Conservation (phyloP, 2,888 invertebrate species). For the Acanthopleura granulata region DNA sequence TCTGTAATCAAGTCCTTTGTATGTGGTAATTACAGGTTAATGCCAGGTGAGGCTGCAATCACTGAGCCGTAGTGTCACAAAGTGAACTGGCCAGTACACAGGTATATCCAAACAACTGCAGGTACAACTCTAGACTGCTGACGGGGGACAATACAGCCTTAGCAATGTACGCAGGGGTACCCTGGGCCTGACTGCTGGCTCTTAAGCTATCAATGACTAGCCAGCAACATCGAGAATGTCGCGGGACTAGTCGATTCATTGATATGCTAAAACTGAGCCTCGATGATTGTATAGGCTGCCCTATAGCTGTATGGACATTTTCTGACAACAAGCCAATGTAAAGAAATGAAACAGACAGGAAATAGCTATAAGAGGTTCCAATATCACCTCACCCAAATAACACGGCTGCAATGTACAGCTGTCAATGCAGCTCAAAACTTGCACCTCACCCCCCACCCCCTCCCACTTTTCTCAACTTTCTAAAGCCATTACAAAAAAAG, state of each 20-base stretch:
- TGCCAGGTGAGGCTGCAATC: too few species aligned
- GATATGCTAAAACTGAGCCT: conserved; percentile 7
- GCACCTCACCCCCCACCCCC: too few species aligned
- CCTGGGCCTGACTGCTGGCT: not conserved
- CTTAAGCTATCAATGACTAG: not conserved
- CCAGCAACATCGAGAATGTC: not conserved
- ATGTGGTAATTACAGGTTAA: not conserved
- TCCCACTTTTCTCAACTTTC: too few species aligned
- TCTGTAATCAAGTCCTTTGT: conserved; percentile 9
- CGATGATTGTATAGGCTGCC: not conserved
- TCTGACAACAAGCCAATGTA: conserved; percentile 10
- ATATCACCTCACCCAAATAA: not conserved
- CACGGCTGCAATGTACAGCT: too few species aligned
- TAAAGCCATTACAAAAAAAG: too few species aligned
- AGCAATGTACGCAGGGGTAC: too few species aligned
- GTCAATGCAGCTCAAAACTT: too few species aligned
- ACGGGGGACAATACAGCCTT: too few species aligned
- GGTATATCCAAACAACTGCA: not conserved
- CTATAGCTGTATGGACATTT: not conserved
- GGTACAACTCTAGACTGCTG: too few species aligned
- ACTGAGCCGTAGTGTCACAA: not conserved
- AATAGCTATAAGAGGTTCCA: not conserved
- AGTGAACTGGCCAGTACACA: not conserved
- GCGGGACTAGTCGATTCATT: conserved; percentile 9
- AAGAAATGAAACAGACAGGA: not conserved